A percentile compares a stretch with the other conserved stretches of the same genome.
Evolutionary conservation across 2,888 invertebrate species (phyloP).

Genomic region (Liposcelis brunnea): DNA sequence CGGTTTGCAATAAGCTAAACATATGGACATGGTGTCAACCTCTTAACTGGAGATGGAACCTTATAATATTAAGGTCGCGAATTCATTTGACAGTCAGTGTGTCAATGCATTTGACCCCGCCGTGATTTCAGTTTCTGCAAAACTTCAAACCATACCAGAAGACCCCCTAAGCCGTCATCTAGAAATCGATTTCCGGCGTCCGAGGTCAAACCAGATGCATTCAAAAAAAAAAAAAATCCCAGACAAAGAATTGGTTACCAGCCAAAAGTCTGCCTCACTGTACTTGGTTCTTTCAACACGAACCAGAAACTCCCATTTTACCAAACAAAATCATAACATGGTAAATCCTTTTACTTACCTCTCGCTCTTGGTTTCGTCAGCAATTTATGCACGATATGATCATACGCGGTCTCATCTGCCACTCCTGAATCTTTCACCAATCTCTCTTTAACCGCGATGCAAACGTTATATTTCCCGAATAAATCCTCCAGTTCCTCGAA

Average conservation of each 20-base stretch:
- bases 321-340: not conserved
- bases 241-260: not conserved
- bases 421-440: conserved; percentile 91
- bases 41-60: too few relatives aligned
- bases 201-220: not conserved
- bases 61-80: too few relatives aligned
- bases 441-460: conserved; percentile 88
- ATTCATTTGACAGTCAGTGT: too few relatives aligned
- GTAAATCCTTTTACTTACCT: conserved; percentile 41
- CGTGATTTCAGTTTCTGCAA: too few relatives aligned
- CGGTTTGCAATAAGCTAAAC: too few relatives aligned
- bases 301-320: too few relatives aligned
- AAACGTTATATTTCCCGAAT: conserved; percentile 66
- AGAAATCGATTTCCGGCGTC: too few relatives aligned
- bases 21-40: too few relatives aligned
- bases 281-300: not conserved
- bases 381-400: conserved; percentile 70
- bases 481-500: conserved; percentile 84
- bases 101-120: too few relatives aligned
- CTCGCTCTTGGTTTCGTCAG: conserved; percentile 72
- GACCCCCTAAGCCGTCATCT: too few relatives aligned
- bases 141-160: too few relatives aligned
- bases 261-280: not conserved
- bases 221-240: not conserved
- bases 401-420: conserved; percentile 71